Percentiles rank a stretch among this genome's conserved stretches.
These are phyloP conservation scores for Mustela nigripes DNA, from an alignment of 2,113 vertebrate species.

Conservation along the genomic window DNA sequence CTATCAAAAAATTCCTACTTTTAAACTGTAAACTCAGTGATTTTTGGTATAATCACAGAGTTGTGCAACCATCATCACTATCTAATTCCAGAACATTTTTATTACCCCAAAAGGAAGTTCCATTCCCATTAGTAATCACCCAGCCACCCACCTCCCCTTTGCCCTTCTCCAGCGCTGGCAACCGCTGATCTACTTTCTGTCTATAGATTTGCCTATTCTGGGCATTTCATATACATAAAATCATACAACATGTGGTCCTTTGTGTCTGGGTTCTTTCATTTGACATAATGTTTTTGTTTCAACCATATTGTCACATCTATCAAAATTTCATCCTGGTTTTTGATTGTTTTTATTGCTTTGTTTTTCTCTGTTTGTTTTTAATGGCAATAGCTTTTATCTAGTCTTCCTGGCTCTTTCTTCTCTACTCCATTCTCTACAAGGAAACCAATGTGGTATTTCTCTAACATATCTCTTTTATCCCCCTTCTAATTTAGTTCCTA, in stretches of 20 bases:
- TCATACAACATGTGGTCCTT: background rate
- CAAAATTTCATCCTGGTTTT: background rate
- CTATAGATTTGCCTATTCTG: background rate
- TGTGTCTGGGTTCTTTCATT: slow-evolving; percentile 7
- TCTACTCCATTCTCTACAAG: background rate
- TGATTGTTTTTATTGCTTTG: background rate
- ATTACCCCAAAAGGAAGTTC: background rate
- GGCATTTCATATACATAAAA: background rate
- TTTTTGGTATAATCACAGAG: background rate
- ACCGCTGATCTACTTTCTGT: background rate
- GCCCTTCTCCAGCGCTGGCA: background rate
- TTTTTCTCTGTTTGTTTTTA: background rate
- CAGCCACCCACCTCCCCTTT: background rate
- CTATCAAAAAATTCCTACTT: background rate
- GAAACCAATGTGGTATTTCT: background rate
- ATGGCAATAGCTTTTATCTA: background rate
- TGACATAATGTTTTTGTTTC: background rate
- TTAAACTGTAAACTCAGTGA: background rate
- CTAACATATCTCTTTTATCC: background rate
- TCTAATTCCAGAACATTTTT: background rate
- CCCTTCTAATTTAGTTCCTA: background rate
- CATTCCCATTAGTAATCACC: background rate
- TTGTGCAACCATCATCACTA: background rate
- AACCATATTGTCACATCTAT: background rate
- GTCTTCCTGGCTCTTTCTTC: background rate